phyloP scores from a whole-genome alignment of 1,140 invertebrate genomes.

The Hyles vespertilio region DNA sequence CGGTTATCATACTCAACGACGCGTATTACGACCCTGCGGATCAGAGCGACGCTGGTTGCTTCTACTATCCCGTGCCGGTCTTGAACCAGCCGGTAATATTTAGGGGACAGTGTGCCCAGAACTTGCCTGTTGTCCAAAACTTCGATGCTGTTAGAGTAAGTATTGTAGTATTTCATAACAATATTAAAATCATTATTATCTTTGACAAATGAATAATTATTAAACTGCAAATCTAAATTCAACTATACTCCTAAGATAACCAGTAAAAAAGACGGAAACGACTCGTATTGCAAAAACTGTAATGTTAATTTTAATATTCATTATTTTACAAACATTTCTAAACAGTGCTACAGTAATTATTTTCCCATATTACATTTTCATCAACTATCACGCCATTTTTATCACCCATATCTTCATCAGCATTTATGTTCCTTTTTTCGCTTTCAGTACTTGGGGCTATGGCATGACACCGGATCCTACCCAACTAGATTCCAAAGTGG shows the following conservation, averaged over 20 bases:
- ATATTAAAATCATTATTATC: too few relatives aligned
- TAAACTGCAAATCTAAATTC: too few relatives aligned
- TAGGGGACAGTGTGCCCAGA: constrained; percentile 37
- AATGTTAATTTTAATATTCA: too few relatives aligned
- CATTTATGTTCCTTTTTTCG: too few relatives aligned
- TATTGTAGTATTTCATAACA: neutral
- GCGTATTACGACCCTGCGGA: constrained; percentile 28
- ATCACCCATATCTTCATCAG: neutral
- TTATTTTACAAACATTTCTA: too few relatives aligned
- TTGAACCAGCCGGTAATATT: constrained; percentile 27
- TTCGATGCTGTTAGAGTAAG: constrained; percentile 36
- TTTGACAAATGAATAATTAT: too few relatives aligned
- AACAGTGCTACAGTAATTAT: neutral
- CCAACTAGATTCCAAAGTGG: constrained; percentile 37
- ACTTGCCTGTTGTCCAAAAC: constrained; percentile 27
- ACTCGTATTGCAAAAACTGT: too few relatives aligned
- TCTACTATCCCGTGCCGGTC: constrained; percentile 31
- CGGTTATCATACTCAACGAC: constrained; percentile 32
- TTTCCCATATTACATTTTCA: constrained; percentile 4
- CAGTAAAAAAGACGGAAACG: too few relatives aligned
- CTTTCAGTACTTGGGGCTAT: constrained; percentile 53
- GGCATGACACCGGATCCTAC: constrained; percentile 53
- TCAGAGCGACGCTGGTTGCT: constrained; percentile 34
- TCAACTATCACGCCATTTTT: neutral
- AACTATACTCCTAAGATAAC: too few relatives aligned